Evolutionary conservation across 1,140 invertebrate genomes (phyloP), one percentile per base, ranked within the genome.

Genomic region (Pseudomyrmex sp.): DNA sequence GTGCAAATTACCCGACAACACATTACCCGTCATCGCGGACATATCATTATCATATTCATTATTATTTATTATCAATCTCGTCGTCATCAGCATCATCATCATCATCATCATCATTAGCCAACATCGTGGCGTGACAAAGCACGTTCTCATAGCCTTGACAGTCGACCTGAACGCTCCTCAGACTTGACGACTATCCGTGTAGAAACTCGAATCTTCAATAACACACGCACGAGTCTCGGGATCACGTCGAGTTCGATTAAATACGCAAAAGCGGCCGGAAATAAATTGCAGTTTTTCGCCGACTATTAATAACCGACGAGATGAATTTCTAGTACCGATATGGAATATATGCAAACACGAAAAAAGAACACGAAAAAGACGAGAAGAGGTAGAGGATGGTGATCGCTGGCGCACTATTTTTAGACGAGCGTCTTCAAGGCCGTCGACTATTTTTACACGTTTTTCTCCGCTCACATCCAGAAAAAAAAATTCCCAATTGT

Each of bases 81-180:
- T 89, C 85, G 82, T 90, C 87, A 59, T 23, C 13, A 63, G 75
- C 56, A 56, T 56, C 85, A 87, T 89, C 74, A 88, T 89, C 87
- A 86, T 89, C 72, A 56, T 62, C 74, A 80, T 85, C 86, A 76
- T 89, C 46, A 63, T 63, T 90, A 83, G 86, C 82, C 77, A 89
- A 83, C 87, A 90, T 85, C 83, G 85, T 90, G 82, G 85, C 92
- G 90, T 92, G 92, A 93, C 92, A 88, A 84, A 87, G 87, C 89
- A 89, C 79, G 88, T 89, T 92, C 90, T 88, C 89, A 87, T 85
- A 91, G 89, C 93, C 93, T 93, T 93, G 93, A 93, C 92, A 93
- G 90, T 90, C 91, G 92, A 93, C 92, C 90, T 89, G 87, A 90
- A 88, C 90, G 82, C 65, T 87, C 66, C 59, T 72, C 63, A 48